A percentile compares a stretch with the other conserved stretches of the same genome.
Conservation (phyloP, 2,888 invertebrate species). For the Cabera pusaria region DNA sequence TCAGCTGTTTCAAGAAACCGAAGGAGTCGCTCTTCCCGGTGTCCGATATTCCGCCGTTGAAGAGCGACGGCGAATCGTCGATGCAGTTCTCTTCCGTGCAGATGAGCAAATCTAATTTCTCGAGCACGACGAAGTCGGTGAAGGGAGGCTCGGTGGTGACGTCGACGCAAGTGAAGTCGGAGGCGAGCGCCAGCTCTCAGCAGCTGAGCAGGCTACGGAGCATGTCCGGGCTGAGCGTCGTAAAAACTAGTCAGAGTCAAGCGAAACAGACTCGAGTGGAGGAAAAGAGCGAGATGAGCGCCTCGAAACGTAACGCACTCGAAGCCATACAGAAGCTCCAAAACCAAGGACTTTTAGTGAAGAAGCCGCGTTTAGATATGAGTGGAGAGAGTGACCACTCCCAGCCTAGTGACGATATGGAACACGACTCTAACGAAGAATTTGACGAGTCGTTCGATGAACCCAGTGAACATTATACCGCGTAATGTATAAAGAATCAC, state of each 20-base stretch:
- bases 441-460: slow-evolving; percentile 39
- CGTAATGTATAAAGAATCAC: too few relatives aligned
- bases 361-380: slow-evolving; percentile 65
- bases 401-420: slow-evolving; percentile 45
- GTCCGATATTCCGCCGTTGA: slow-evolving; percentile 45
- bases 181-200: slow-evolving; percentile 55
- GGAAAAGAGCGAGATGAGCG: slow-evolving; percentile 55
- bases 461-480: too few relatives aligned
- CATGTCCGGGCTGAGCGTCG: slow-evolving; percentile 58
- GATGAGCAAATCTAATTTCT: slow-evolving; percentile 53
- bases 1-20: slow-evolving; percentile 71
- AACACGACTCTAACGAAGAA: slow-evolving; percentile 41
- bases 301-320: slow-evolving; percentile 58
- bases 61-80: slow-evolving; percentile 36
- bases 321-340: slow-evolving; percentile 73
- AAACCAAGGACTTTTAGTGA: slow-evolving; percentile 69
- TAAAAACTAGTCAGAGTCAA: slow-evolving; percentile 61
- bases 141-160: slow-evolving; percentile 59
- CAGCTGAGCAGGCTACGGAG: slow-evolving; percentile 59
- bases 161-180: slow-evolving; percentile 61
- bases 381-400: slow-evolving; percentile 50
- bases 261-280: slow-evolving; percentile 59
- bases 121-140: slow-evolving; percentile 53
- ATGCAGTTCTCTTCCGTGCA: slow-evolving; percentile 54
- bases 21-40: slow-evolving; percentile 62